Percentiles rank a stretch among this genome's conserved stretches.
Conservation (phyloP, 2,797 vertebrate genomes). For the Tapera naevia region DNA sequence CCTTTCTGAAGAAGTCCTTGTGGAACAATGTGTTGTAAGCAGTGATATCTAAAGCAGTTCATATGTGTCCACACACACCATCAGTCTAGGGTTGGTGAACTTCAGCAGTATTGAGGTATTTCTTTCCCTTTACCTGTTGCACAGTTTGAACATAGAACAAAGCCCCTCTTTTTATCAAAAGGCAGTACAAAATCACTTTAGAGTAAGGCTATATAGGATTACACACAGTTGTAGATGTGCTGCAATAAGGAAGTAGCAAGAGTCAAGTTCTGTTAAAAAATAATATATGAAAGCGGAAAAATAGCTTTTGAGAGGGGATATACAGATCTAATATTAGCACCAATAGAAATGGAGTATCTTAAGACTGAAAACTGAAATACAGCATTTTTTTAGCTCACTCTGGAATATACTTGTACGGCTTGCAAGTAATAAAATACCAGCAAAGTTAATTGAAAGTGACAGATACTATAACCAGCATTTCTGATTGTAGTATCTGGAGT, state of each 20-base stretch:
- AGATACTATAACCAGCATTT: not conserved
- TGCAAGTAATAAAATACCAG: not conserved
- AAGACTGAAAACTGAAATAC: not conserved
- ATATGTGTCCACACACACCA: rapidly evolving
- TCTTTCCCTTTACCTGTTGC: not conserved
- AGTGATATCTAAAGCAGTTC: not conserved
- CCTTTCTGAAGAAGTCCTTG: not conserved
- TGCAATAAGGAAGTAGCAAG: not conserved
- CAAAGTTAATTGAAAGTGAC: not conserved
- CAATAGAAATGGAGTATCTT: not conserved
- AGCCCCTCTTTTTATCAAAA: not conserved
- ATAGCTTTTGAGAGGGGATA: rapidly evolving
- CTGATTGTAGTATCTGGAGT: not conserved
- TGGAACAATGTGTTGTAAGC: not conserved
- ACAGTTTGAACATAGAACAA: not conserved
- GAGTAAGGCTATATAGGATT: not conserved
- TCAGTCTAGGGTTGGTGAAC: not conserved
- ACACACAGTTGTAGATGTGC: rapidly evolving
- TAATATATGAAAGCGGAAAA: not conserved
- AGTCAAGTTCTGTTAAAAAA: not conserved
- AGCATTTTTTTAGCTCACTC: not conserved
- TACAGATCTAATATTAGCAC: not conserved
- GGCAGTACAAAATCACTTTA: not conserved
- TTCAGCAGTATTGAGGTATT: not conserved
- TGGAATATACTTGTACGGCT: not conserved